These are phyloP conservation scores for Dryococelus australis DNA, from an alignment of 2,888 invertebrate genomes.

Conservation along the genomic window DNA sequence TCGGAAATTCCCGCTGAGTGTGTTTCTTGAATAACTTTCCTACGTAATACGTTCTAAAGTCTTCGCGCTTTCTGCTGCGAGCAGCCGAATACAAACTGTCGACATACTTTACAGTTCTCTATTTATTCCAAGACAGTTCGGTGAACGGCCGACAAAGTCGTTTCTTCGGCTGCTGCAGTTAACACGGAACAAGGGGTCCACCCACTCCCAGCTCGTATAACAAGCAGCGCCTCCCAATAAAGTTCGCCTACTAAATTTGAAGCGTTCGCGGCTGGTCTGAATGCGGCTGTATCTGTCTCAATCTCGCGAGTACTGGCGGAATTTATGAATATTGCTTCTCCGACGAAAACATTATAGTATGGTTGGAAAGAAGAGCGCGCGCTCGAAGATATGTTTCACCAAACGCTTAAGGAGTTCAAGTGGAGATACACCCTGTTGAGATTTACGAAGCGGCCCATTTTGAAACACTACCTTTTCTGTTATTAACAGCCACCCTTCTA, in stretches of 20 bases:
- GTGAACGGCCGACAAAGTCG: neutral
- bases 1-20: neutral
- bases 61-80: neutral
- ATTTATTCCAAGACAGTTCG: neutral
- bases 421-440: neutral
- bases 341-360: neutral
- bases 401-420: neutral
- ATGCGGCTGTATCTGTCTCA: slow-evolving; percentile 3
- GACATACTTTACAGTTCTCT: neutral
- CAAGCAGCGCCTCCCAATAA: neutral
- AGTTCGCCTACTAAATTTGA: neutral
- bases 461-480: neutral
- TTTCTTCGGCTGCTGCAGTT: neutral
- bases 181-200: neutral
- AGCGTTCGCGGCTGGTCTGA: neutral
- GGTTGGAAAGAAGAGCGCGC: neutral
- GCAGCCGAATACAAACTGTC: neutral
- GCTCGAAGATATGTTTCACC: neutral
- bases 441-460: neutral
- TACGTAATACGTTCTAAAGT: neutral
- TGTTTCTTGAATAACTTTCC: neutral
- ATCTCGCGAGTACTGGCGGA: neutral
- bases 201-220: neutral
- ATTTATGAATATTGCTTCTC: slow-evolving; percentile 16
- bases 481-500: neutral